Evolutionary conservation across 2,888 invertebrate genomes (phyloP), one percentile per base, ranked within the genome.

Genomic region (Epirrita christyi): DNA sequence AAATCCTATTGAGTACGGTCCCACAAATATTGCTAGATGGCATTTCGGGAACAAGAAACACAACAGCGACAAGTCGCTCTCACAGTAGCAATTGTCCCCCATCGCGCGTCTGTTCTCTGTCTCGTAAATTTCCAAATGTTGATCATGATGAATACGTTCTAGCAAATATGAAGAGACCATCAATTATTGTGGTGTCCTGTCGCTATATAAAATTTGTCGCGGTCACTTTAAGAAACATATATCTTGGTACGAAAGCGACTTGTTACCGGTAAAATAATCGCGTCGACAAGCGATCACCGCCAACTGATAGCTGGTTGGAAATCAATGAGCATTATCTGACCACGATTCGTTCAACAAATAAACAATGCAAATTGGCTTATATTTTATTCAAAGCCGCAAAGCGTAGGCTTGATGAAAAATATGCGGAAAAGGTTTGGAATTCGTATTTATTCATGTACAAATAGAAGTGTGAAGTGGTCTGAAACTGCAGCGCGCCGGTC

Each of bases 341-440:
- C 69, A 62, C 67, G 55, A 62, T 64, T 67, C 56, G 61, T 59
- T 62, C 66, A 38, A 68, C 65, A 71, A 76, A 78, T 80, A 71
- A 71, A 63, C 49, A 55, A 81, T 76, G 77, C 71, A 78, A 80
- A 82, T 78, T 62, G 72, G 54, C 61, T 73, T 59, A 69, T 78
- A 75, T 72, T 76, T 79, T 73, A 75, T 76, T 78, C 67, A 77
- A 59, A 55, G 28, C 32, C 45, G 64, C 56, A 29, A 55, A n/a
- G 41, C 40, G 29, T 40, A 29, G 36, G n/a, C 49, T 48, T 13
- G 10, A n/a, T 3, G 14, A 36, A 14, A 37, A 40, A 28, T 21
- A 44, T 47, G 36, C n/a, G 5, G 1, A 36, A 0, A 36, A n/a
- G 1, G n/a, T 36, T 36, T n/a, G 2, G 4, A 8, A 4, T 21